Conservation (phyloP, 2,113 vertebrate species). For the Amia ocellicauda region DNA sequence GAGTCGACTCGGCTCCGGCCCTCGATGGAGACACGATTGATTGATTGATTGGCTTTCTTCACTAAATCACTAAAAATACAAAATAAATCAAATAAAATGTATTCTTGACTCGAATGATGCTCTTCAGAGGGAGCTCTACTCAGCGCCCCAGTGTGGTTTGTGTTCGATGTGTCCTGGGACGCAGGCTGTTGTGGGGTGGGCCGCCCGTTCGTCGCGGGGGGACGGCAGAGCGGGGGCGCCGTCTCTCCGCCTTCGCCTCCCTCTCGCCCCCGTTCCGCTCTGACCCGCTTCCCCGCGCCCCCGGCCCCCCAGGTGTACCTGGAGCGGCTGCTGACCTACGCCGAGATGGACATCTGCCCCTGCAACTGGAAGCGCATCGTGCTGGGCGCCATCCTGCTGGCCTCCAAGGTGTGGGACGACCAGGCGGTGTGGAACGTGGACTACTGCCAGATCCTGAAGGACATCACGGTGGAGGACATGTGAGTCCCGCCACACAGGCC, state of each 20-base stretch:
- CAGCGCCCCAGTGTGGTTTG: too few relatives aligned
- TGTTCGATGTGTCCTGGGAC: conserved; percentile 55
- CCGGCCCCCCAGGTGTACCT: conserved; percentile 91
- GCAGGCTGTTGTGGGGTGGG: conserved; percentile 72
- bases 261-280: too few relatives aligned
- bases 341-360: conserved; percentile 95
- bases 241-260: conserved; percentile 59
- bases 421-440: conserved; percentile 99
- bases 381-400: conserved; percentile 90
- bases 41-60: too few relatives aligned
- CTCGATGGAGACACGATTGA: too few relatives aligned
- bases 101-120: too few relatives aligned
- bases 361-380: conserved; percentile 98
- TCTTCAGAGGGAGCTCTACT: too few relatives aligned
- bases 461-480: conserved; percentile 93
- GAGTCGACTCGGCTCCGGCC: too few relatives aligned
- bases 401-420: conserved; percentile 98
- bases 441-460: conserved; percentile 96
- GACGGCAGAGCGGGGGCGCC: conserved; percentile 80
- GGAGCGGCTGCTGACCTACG: conserved; percentile 94
- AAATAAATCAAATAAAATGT: too few relatives aligned
- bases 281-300: too few relatives aligned
- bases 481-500: conserved; percentile 53
- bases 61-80: too few relatives aligned
- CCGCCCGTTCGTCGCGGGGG: conserved; percentile 77